Conservation (phyloP, 2,888 invertebrate genomes). For the Scaptomyza tumidula region DNA sequence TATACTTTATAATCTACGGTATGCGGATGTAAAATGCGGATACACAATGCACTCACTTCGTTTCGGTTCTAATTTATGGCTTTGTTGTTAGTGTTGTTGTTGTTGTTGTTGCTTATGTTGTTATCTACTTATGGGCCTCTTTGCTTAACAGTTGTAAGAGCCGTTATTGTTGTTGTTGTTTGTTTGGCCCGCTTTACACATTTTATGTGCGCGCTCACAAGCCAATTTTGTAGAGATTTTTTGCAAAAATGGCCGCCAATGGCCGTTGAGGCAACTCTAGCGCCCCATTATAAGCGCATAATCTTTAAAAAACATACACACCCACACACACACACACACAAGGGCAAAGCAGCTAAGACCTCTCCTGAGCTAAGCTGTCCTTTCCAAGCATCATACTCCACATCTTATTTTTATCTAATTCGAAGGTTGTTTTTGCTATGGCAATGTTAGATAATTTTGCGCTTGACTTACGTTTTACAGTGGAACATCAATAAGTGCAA, state of each 20-base stretch:
- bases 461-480: slow-evolving; percentile 52
- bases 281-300: slow-evolving; percentile 78
- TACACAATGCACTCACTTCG: slow-evolving; percentile 69
- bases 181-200: slow-evolving; percentile 61
- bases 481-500: slow-evolving; percentile 37
- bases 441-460: slow-evolving; percentile 68
- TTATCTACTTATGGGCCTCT: slow-evolving; percentile 55
- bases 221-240: slow-evolving; percentile 79
- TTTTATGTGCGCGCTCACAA: slow-evolving; percentile 74
- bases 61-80: slow-evolving; percentile 72
- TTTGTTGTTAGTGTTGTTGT: slow-evolving; percentile 14
- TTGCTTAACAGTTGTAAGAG: slow-evolving; percentile 69
- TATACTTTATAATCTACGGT: slow-evolving; percentile 4
- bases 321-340: slow-evolving; percentile 35
- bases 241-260: slow-evolving; percentile 38
- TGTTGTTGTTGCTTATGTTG: too few species aligned
- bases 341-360: slow-evolving; percentile 61
- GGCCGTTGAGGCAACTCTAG: slow-evolving; percentile 66
- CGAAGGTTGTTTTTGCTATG: slow-evolving; percentile 4
- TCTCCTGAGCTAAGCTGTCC: slow-evolving; percentile 32
- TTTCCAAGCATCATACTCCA: slow-evolving; percentile 24
- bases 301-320: slow-evolving; percentile 70
- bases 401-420: slow-evolving; percentile 1
- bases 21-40: slow-evolving; percentile 42
- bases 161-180: slow-evolving; percentile 25